phyloP scores from a whole-genome alignment of 2,797 vertebrate species.

The Mormyrus hasselquistii region DNA sequence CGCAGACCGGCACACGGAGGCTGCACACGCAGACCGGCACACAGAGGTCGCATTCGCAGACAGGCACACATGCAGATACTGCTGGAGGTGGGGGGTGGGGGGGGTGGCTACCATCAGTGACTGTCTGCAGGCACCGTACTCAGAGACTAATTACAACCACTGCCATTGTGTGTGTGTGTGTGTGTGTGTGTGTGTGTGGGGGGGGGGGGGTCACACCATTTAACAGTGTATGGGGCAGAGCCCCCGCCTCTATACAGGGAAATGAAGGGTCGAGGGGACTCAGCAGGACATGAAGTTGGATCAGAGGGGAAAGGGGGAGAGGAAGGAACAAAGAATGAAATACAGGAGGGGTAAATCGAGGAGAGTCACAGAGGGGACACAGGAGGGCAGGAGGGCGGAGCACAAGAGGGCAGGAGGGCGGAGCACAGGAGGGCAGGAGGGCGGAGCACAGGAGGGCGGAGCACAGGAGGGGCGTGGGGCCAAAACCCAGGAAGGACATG shows the following conservation, averaged over 20 bases:
- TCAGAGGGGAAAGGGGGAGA: not conserved
- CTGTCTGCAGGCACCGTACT: not conserved
- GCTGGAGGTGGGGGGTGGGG: not conserved
- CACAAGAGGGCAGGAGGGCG: no score
- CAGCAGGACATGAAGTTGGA: not conserved
- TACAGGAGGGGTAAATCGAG: not conserved
- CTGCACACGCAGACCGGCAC: not conserved
- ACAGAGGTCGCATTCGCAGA: not conserved
- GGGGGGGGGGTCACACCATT: not conserved
- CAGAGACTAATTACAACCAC: not conserved
- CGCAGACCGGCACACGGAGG: not conserved
- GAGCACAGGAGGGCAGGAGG: no score
- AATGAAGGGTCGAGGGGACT: not conserved
- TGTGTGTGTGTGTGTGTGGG: no score
- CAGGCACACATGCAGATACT: not conserved
- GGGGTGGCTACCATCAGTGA: no score
- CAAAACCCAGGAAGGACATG: not conserved
- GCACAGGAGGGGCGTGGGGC: not conserved
- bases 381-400: not conserved
- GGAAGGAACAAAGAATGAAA: not conserved
- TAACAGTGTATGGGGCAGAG: not conserved
- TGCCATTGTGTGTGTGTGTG: not conserved
- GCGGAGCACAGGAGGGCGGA: not conserved
- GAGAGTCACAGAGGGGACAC: not conserved
- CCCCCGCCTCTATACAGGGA: not conserved